These are phyloP conservation scores for Eumeta japonica DNA, from an alignment of 1,140 invertebrate genomes.

Conservation along the genomic window DNA sequence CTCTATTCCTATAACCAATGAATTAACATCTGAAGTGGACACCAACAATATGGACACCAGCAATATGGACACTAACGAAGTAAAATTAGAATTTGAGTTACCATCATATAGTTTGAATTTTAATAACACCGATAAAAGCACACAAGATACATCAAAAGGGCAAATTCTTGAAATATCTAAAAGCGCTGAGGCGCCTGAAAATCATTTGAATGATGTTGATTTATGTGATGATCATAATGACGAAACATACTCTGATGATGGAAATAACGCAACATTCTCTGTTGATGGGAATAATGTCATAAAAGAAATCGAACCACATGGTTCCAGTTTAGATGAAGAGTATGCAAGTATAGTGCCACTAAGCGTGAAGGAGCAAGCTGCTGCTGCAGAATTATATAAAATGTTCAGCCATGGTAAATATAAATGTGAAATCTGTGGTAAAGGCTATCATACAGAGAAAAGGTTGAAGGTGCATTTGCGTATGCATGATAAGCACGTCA, in stretches of 20 bases:
- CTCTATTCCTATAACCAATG: too few relatives aligned
- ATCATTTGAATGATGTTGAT: too few relatives aligned
- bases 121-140: too few relatives aligned
- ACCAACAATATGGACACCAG: too few relatives aligned
- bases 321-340: slow-evolving; percentile 30
- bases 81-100: too few relatives aligned
- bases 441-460: slow-evolving; percentile 28
- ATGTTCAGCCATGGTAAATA: slow-evolving; percentile 29
- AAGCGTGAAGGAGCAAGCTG: slow-evolving; percentile 30
- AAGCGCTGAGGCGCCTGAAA: too few relatives aligned
- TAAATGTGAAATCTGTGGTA: slow-evolving; percentile 27
- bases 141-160: too few relatives aligned
- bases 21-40: too few relatives aligned
- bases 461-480: slow-evolving; percentile 28
- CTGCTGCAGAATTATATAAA: slow-evolving; percentile 36
- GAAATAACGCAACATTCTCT: too few relatives aligned
- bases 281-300: slow-evolving; percentile 15
- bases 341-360: slow-evolving; percentile 36
- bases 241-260: not conserved
- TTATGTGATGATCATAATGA: slow-evolving; percentile 10
- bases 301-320: slow-evolving; percentile 22
- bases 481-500: slow-evolving; percentile 46
- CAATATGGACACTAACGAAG: too few relatives aligned
- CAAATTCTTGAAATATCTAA: too few relatives aligned
- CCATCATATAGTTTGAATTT: too few relatives aligned